Evolutionary conservation across 2,797 vertebrate genomes (phyloP), one percentile per base, ranked within the genome.

Genomic region (Gymnoscopelus braueri): DNA sequence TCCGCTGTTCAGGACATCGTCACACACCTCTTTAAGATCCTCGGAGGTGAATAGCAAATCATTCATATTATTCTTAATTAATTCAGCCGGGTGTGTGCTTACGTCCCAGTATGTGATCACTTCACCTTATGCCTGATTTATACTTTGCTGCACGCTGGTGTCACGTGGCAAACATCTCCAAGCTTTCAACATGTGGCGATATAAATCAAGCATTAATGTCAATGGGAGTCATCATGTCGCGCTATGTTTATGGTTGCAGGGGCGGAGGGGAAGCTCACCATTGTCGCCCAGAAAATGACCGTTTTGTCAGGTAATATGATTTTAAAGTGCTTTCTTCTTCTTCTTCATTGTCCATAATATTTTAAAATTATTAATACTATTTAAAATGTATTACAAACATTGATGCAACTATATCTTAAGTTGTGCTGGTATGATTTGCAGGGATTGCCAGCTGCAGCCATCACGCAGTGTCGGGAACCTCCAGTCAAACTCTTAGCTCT

Each of bases 221-320:
- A 11, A 5, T 19, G 11, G 39, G 23, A 63, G 2, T 54, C 26
- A 26, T 55, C 6, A 2, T 19, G 32, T 47, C 48, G 4, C 32
- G 49, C 52, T 48, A 5, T 75, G 0, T 67, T 58, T 12, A 15
- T 82, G 12, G 1, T 87, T 83, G 51, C 89, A 99, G 98, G 98
- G 44, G 97, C 98, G 0, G 98, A 99, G 77, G 98, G 97, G 59
- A 99, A 99, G 78, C 95, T 99, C 60, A 97, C 97, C 0, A 84
- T 96, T 63, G 94, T 98, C 54, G 95, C 96, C 73, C 98, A 99
- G 89, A 99, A 99, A 92, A 97, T 97, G 79, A 98, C 94, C 4
- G 94, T 99, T 63, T 93, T 98, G 82, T 98, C 98, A 92, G 98
- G 98, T 99, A 92, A 84, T 75, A 55, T 1, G 14, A 19, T n/a